Conservation (phyloP, 2,113 vertebrate genomes). For the Anguilla rostrata region DNA sequence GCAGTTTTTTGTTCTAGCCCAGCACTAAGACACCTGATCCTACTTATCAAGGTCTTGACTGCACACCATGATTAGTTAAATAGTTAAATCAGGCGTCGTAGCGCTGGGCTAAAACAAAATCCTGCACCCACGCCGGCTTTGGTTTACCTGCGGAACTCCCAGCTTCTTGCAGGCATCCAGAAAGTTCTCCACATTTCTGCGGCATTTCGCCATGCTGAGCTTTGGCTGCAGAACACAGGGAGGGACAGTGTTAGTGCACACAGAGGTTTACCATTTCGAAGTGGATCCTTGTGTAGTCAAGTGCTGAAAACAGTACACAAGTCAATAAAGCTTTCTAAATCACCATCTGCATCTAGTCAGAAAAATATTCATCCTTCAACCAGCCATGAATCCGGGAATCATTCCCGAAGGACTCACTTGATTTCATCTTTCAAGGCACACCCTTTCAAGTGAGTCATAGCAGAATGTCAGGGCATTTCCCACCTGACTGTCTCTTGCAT, state of each 20-base stretch:
- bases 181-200: slow-evolving; percentile 98
- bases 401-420: background rate
- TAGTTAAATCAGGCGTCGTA: too few species aligned
- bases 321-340: too few species aligned
- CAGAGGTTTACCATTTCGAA: background rate
- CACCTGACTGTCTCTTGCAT: too few species aligned
- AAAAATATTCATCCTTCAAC: too few species aligned
- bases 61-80: too few species aligned
- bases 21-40: background rate
- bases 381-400: background rate
- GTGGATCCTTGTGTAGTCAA: background rate
- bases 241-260: background rate
- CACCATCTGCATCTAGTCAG: too few species aligned
- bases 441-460: background rate
- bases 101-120: too few species aligned
- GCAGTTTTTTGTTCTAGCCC: too few species aligned
- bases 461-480: too few species aligned
- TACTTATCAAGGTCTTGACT: too few species aligned
- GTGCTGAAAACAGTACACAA: too few species aligned
- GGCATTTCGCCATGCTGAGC: slow-evolving; percentile 98
- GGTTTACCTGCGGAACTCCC: slow-evolving; percentile 88
- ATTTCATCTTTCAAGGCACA: background rate
- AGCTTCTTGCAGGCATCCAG: slow-evolving; percentile 97
- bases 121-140: too few species aligned
- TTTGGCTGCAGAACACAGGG: slow-evolving; percentile 80